Evolutionary conservation across 2,797 vertebrate genomes (phyloP), one percentile per base, ranked within the genome.

Genomic region (Emys orbicularis): DNA sequence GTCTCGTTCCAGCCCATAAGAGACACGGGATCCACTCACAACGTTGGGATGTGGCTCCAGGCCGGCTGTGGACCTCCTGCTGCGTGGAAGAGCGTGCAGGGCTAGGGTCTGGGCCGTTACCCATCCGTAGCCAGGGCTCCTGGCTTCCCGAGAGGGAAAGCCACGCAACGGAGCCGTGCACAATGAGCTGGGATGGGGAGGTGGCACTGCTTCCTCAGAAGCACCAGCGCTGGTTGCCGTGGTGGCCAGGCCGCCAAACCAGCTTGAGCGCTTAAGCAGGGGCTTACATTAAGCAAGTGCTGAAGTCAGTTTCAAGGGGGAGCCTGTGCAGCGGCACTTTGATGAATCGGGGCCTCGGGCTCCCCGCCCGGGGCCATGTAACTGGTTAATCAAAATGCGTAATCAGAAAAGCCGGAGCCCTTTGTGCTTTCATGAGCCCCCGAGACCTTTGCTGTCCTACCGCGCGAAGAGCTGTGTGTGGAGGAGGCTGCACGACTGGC

Each of bases 141-240:
- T 2, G 12, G 59, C 59, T 65, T 6, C 12, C 59, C 5, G 8
- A 6, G 6, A 61, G 31, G 31, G 59, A 61, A 59, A 61, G 74
- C 27, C 13, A 7, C 3, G 13, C 21, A 7, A 2, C 8, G 3
- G 21, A 47, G 74, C 2, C 41, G 12, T 47, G 25, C 21, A 5
- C n/a, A 7, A 4, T 47, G 25, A 16, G 41, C 23, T 16, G 41
- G 41, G 41, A 15, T 0, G 25, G 12, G 27, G 3, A 12, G 12
- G 21, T 3, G 34, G 31, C 13, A 29, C 16, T 11, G 65, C 34
- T n/a, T 65, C 34, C 61, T 16, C 34, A 9, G n/a, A 21, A 68
- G 61, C 61, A n/a, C 34, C 34, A 68, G 34, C 7, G 9, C 65
- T 5, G 31, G 65, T n/a, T 72, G 37, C 65, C 2, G 2, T 37